Conservation (phyloP, 2,888 invertebrate genomes). For the Drosophila setosimentum region DNA sequence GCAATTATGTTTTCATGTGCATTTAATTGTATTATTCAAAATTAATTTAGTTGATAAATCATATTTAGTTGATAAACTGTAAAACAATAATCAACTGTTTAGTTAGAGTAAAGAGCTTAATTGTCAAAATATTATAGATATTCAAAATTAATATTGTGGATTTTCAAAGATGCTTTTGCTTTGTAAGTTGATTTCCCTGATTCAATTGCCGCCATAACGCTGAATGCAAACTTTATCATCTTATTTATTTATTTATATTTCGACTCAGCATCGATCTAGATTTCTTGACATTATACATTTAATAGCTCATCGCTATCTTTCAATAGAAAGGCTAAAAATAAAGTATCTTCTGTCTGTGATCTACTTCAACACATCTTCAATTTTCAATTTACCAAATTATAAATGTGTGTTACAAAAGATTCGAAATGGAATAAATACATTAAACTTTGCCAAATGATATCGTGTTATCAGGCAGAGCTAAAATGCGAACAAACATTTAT, state of each 20-base stretch:
- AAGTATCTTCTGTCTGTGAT: neutral
- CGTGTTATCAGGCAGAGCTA: conserved; percentile 18
- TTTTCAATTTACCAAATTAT: neutral
- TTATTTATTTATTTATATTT: conserved; percentile 42
- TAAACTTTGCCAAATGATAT: neutral
- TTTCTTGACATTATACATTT: conserved; percentile 42
- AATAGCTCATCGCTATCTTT: conserved; percentile 35
- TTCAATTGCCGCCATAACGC: conserved; percentile 60
- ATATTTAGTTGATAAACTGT: neutral
- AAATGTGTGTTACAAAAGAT: neutral
- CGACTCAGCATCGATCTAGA: conserved; percentile 54
- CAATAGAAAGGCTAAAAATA: too few relatives aligned
- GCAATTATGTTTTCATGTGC: neutral
- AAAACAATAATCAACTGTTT: neutral
- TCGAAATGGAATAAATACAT: neutral
- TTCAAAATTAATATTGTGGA: neutral
- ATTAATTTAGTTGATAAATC: neutral
- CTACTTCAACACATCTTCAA: neutral
- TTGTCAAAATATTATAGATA: neutral
- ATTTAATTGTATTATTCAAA: neutral
- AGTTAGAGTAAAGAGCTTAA: neutral
- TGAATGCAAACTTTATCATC: conserved; percentile 54
- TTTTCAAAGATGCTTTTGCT: neutral
- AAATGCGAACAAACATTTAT: conserved; percentile 19
- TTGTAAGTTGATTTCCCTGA: conserved; percentile 30